These are phyloP conservation scores for Callimorpha dominula DNA, from an alignment of 2,888 invertebrate genomes.

Conservation along the genomic window DNA sequence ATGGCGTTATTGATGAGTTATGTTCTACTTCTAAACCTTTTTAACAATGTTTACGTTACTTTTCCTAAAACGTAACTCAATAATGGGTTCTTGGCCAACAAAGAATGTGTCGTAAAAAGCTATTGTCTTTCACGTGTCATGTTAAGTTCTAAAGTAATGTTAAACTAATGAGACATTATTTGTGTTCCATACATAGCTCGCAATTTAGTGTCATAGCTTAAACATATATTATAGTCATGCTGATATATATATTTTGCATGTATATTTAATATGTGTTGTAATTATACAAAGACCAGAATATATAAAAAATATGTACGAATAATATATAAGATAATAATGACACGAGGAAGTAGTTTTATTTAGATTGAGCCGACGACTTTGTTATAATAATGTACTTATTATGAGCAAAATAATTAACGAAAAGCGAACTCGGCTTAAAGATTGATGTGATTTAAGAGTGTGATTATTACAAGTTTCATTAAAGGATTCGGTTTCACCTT, in stretches of 20 bases:
- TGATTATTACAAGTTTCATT: neutral
- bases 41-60: slow-evolving; percentile 7
- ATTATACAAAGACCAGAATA: neutral
- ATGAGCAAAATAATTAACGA: neutral
- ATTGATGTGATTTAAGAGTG: neutral
- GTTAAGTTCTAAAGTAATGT: slow-evolving; percentile 26
- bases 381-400: neutral
- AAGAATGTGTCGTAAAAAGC: slow-evolving; percentile 33
- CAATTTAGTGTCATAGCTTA: neutral
- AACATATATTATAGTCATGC: neutral
- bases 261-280: too few species aligned
- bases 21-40: slow-evolving; percentile 13
- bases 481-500: slow-evolving; percentile 1
- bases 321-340: neutral
- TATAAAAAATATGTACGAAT: neutral
- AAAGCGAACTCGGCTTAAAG: neutral
- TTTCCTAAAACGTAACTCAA: slow-evolving; percentile 6
- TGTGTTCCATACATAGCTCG: slow-evolving; percentile 24
- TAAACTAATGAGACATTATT: slow-evolving; percentile 29
- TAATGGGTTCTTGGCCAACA: slow-evolving; percentile 25
- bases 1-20: neutral
- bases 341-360: neutral
- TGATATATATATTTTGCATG: too few species aligned
- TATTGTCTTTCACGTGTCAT: slow-evolving; percentile 32
- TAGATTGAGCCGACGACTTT: neutral